Evolutionary conservation across 2,113 vertebrate genomes (phyloP), one percentile per base, ranked within the genome.

Genomic region (Pachycephala philippinensis): DNA sequence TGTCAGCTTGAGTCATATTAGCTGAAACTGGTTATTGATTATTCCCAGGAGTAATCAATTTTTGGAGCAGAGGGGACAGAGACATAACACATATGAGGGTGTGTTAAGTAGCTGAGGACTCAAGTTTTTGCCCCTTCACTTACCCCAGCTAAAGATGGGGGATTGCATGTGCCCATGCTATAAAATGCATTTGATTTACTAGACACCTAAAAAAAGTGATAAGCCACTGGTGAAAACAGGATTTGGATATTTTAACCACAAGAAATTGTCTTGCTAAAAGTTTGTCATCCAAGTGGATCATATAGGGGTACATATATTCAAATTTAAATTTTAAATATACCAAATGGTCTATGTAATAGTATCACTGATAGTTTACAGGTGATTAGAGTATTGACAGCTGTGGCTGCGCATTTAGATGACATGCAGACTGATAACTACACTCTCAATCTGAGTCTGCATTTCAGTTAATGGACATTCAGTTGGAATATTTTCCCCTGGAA

Each of bases 401-500:
- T 89, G 92, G 44, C 12, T 64, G 15, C 76, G 77, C 16, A 31
- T 26, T 69, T 66, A 85, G n/a, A 31, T 64, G 59, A 66, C 13
- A 26, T 28, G 26, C 40, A 59, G 11, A 60, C 12, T 60, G 33
- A n/a, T 37, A 87, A 28, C 27, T 45, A 22, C 22, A 69, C 28
- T 11, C 54, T 40, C 17, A 86, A 1, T 56, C 69, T 72, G 45
- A 64, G 42, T 82, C 59, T 95, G 39, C 49, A 37, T 95, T 95
- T 33, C 54, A 72, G 64, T 92, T 95, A 87, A 69, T 93, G 89
- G 50, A 47, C 24, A 61, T 96, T 79, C 66, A 64, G 47, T 27
- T 90, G 88, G 70, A 84, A 42, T 89, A 42, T 89, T 93, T 94
- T 88, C 65, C 53, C 69, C 74, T 95, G 89, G 84, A 92, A 85